Base-by-base conservation (phyloP, 2,113 vertebrate species). In the Oreotragus oreotragus region DNA sequence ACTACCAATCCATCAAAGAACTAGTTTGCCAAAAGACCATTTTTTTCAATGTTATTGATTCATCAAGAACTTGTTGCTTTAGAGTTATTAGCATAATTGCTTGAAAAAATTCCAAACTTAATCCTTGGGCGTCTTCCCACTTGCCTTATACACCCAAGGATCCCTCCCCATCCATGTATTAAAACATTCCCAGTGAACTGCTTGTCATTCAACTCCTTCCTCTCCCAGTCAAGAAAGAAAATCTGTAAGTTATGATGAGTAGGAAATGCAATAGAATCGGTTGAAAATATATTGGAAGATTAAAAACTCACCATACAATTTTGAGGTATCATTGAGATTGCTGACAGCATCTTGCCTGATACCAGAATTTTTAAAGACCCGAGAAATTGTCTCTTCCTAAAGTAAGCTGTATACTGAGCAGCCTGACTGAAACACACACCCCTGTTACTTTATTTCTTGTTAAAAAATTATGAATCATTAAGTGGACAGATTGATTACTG, bases 11-110 rank as follows among this genome's bases (percentile, higher is more conserved):
- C 51, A 79, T 90, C 76, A 94, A 80, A 77, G 39, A 92, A 27
- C 14, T 25, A 90, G 43, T 55, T 53, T 89, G n/a, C 25, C 57
- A 49, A 88, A 93, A 77, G 30, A 45, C 10, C 3, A 64, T 9
- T 36, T 92, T 96, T 94, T 79, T 73, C n/a, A 64, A 84, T 51
- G 45, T 96, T 92, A 86, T 25, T 92, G 19, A 77, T 64, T 90
- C 19, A 51, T 57, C 43, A 76, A 91, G 23, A n/a, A 77, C 7
- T 55, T 93, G 6, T 23, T 90, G 58, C 25, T 96, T 91, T 94
- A 11, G 49, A 30, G 53, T 80, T 94, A 57, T 95, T 95, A 62
- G 27, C n/a, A 80, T 11, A 94, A 62, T 45, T 84, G 47, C n/a
- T 95, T 93, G 21, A 84, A 93, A 94, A 94, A 91, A 60, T 47